Percentiles rank a stretch among this genome's conserved stretches.
Conservation (phyloP, 2,888 invertebrate genomes). For the Euplagia quadripunctaria region DNA sequence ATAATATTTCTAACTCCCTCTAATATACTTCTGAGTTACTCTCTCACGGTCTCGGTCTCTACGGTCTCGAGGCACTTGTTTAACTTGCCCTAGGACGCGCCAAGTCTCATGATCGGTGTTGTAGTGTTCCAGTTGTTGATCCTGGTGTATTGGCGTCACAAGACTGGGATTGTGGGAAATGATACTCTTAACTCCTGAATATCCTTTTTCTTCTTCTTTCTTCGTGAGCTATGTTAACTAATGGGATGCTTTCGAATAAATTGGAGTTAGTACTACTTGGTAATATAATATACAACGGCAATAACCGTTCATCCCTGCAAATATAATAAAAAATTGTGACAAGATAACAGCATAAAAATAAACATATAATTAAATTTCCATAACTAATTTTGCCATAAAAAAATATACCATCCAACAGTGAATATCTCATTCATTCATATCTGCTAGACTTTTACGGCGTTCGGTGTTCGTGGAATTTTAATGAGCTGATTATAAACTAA, state of each 20-base stretch:
- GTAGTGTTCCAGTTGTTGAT: no score
- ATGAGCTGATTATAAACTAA: conserved; percentile 1
- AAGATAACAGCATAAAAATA: background rate
- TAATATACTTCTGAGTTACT: no score
- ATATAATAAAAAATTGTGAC: background rate
- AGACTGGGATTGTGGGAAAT: no score
- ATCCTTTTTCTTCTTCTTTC: no score
- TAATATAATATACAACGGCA: background rate
- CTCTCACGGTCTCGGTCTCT: no score
- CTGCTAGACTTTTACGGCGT: background rate
- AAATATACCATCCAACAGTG: background rate
- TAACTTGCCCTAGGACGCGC: no score
- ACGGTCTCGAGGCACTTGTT: no score
- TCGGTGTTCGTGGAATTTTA: background rate
- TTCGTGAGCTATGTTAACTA: no score
- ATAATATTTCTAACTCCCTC: no score
- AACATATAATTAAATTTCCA: background rate
- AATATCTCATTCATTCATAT: background rate
- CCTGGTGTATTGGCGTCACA: no score
- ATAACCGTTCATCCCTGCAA: background rate
- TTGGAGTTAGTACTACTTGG: background rate
- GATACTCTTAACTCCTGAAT: no score
- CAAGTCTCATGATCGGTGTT: no score
- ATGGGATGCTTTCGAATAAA: background rate
- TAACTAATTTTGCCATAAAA: background rate